A percentile compares a stretch with the other conserved stretches of the same genome.
Conservation (phyloP, 2,113 vertebrate genomes). For the Todiramphus saurophagus region DNA sequence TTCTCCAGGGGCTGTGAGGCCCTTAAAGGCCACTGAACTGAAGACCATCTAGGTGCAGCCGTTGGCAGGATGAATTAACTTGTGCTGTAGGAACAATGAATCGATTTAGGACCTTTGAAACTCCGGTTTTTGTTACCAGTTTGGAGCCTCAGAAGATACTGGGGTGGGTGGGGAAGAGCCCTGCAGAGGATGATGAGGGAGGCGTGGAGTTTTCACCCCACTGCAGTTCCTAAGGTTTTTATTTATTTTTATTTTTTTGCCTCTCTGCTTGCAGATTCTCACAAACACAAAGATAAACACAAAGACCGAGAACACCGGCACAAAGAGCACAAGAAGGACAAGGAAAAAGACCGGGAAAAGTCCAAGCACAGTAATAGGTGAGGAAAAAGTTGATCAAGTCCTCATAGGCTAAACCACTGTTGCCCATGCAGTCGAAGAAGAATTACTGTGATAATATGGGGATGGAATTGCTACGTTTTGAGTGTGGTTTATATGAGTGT, state of each 20-base stretch:
- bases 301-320: slow-evolving; percentile 95
- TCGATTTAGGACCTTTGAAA: not conserved
- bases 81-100: not conserved
- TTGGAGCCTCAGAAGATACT: not conserved
- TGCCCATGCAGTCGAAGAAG: not conserved
- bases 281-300: slow-evolving; percentile 97
- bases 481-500: not conserved
- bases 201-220: not conserved
- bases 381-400: slow-evolving; percentile 3
- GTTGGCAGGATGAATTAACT: slow-evolving; percentile 16
- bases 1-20: not conserved
- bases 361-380: slow-evolving; percentile 94
- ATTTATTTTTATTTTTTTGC: slow-evolving; percentile 20
- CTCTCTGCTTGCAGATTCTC: slow-evolving; percentile 84
- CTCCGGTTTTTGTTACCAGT: not conserved
- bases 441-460: not conserved
- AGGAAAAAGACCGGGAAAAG: slow-evolving; percentile 90
- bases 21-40: not conserved
- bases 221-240: slow-evolving; percentile 12
- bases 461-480: not conserved
- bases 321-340: slow-evolving; percentile 97
- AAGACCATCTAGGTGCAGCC: not conserved
- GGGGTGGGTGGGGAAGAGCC: not conserved
- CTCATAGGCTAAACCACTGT: not conserved
- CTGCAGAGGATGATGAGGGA: not conserved